phyloP scores from a whole-genome alignment of 2,888 invertebrate species.

The Chromoteleia sp. region DNA sequence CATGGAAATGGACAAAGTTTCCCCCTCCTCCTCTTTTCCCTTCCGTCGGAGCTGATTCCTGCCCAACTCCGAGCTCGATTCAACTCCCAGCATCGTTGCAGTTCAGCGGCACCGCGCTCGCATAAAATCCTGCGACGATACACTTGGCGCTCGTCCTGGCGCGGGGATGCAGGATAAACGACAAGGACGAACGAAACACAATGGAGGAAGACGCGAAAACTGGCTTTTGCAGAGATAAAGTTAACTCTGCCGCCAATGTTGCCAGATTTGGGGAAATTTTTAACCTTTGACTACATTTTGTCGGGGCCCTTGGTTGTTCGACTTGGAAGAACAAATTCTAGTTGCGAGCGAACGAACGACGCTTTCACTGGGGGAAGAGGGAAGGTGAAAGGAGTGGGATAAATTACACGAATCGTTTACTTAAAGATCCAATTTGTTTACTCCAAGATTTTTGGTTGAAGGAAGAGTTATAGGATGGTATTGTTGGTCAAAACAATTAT shows the following conservation, averaged over 20 bases:
- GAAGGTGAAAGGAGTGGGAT: too few relatives aligned
- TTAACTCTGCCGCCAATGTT: constrained; percentile 66
- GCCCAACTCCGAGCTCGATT: constrained; percentile 69
- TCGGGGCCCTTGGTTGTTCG: constrained; percentile 8
- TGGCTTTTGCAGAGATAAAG: constrained; percentile 73
- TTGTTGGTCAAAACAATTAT: too few relatives aligned
- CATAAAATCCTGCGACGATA: constrained; percentile 78
- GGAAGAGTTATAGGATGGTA: too few relatives aligned
- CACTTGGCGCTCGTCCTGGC: constrained; percentile 78
- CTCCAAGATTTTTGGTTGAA: too few relatives aligned
- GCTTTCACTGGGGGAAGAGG: too few relatives aligned
- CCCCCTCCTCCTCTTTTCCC: constrained; percentile 28
- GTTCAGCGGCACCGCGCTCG: constrained; percentile 71
- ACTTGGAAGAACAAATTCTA: constrained; percentile 9
- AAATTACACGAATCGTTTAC: too few relatives aligned
- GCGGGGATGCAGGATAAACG: constrained; percentile 63
- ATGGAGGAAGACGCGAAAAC: constrained; percentile 28
- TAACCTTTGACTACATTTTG: constrained; percentile 24
- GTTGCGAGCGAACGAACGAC: too few relatives aligned
- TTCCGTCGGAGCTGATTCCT: constrained; percentile 32
- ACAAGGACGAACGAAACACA: constrained; percentile 43
- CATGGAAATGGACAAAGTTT: constrained; percentile 83
- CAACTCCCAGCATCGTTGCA: constrained; percentile 66
- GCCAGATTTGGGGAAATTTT: constrained; percentile 42
- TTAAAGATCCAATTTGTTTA: too few relatives aligned